Conservation (phyloP, 1,140 invertebrate species). For the Melipona quadrifasciata region DNA sequence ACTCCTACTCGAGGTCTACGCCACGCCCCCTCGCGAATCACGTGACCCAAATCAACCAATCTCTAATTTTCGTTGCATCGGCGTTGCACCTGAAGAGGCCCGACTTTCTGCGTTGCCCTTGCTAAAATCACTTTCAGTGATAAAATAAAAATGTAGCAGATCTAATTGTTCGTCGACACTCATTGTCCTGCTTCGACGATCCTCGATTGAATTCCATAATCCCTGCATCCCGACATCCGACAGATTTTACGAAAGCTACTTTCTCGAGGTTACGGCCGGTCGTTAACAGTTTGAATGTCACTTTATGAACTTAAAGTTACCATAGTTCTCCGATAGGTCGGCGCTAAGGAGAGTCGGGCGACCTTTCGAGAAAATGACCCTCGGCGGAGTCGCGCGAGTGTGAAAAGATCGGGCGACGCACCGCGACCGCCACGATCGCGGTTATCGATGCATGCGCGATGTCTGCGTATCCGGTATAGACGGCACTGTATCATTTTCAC, state of each 20-base stretch:
- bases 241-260: too few relatives aligned
- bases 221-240: too few relatives aligned
- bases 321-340: conserved; percentile 15
- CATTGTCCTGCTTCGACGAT: neutral
- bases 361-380: conserved; percentile 7
- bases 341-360: neutral
- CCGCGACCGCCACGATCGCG: neutral
- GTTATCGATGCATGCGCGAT: conserved; percentile 37
- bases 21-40: too few relatives aligned
- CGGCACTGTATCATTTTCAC: conserved; percentile 42
- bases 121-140: too few relatives aligned
- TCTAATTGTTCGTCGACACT: neutral
- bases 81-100: too few relatives aligned
- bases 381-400: neutral
- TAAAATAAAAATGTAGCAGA: too few relatives aligned
- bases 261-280: too few relatives aligned
- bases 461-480: conserved; percentile 30
- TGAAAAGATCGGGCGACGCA: neutral
- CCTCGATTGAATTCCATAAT: neutral
- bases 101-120: too few relatives aligned
- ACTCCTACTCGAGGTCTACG: too few relatives aligned
- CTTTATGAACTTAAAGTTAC: neutral
- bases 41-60: too few relatives aligned
- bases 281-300: conserved; percentile 29
- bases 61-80: too few relatives aligned